Percentiles rank a stretch among this genome's conserved stretches.
phyloP scores from a whole-genome alignment of 2,113 vertebrate species.

The Pachycephala philippinensis region DNA sequence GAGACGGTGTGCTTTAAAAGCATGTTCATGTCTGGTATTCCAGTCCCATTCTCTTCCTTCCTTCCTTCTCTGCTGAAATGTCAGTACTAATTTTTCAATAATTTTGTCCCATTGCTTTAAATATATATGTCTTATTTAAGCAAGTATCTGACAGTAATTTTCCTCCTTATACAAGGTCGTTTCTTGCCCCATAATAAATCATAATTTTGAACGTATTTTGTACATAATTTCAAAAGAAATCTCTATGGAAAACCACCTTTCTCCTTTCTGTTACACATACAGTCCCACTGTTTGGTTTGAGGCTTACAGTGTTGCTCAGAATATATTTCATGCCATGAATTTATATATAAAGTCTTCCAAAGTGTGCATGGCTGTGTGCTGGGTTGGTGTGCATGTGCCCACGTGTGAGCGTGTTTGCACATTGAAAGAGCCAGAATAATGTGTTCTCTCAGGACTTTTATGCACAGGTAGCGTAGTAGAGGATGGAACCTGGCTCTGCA shows the following conservation, averaged over 20 bases:
- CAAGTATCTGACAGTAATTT: background rate
- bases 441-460: background rate
- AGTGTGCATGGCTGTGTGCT: fast-evolving
- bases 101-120: background rate
- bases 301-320: background rate
- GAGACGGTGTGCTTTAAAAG: background rate
- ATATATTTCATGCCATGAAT: background rate
- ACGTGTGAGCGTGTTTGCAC: background rate
- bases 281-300: background rate
- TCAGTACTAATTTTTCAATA: background rate
- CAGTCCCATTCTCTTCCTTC: background rate
- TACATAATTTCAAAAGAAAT: background rate
- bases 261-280: background rate
- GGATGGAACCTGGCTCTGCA: background rate
- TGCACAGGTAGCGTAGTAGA: fast-evolving
- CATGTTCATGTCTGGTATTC: background rate
- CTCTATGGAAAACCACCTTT: background rate
- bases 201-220: background rate
- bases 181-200: background rate
- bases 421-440: fast-evolving
- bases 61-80: background rate
- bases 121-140: background rate
- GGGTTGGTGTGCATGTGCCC: fast-evolving
- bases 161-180: background rate
- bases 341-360: background rate